Base-by-base conservation (phyloP, 1,140 invertebrate species). In the Neotoxoptera formosana region DNA sequence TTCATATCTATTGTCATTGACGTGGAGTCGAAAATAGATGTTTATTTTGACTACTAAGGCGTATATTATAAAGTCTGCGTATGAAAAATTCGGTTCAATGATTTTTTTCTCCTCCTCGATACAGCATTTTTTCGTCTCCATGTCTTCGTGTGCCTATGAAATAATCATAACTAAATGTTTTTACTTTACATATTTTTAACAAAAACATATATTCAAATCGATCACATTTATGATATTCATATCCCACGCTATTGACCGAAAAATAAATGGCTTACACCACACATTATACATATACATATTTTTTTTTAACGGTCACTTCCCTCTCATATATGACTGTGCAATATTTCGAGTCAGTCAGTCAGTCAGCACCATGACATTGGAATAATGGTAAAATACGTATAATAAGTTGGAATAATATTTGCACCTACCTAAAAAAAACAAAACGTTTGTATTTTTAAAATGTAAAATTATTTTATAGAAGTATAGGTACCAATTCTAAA, bases 391-490 rank as follows among this genome's bases (percentile, higher is more conserved):
- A 76, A 76, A 76, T 76, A 67, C 30, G 3, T 67, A 7, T n/a
- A 76, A 76, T 76, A n/a, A 76, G 14, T n/a, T 76, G 4, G 60
- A 76, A 76, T 76, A 30, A 76, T 76, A 76, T n/a, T 76, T 76
- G n/a, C n/a, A 76, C 11, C 14, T 76, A n/a, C 60, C 4, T 76
- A 76, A 76, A 76, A n/a, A 67, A 17, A 67, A 2, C 7, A n/a
- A 51, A 76, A n/a, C 11, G 60, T n/a, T 76, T 76, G 14, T 76
- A 76, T 76, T 76, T 20, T 76, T n/a, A 76, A 76, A 76, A 76
- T n/a, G 14, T n/a, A n/a, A 76, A n/a, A 76, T 76, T 76, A n/a
- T 76, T n/a, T 76, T 76, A n/a, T 76, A 76, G n/a, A 76, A 76
- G 30, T 76, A 17, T 7, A n/a, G n/a, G n/a, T n/a, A n/a, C 60